Evolutionary conservation across 2,113 vertebrate genomes (phyloP), one percentile per base, ranked within the genome.

Genomic region (Aptenodytes forsteri): DNA sequence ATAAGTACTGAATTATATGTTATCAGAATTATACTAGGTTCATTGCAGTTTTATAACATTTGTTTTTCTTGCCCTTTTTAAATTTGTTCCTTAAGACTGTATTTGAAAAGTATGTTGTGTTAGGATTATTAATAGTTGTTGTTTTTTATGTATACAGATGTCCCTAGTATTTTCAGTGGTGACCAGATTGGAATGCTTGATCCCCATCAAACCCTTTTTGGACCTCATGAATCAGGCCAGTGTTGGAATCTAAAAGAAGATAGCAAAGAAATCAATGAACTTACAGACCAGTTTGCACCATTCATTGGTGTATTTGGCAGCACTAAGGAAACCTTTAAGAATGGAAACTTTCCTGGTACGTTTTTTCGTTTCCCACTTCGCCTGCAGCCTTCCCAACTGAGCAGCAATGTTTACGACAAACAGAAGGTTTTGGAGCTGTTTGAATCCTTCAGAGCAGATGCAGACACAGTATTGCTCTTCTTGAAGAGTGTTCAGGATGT

Each of bases 111-210:
- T 32, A 5, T 20, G 16, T n/a, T 67, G 27, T 7, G 96, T 94
- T 76, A 90, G 40, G 20, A 22, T 89, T 91, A 55, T 56, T 96
- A 67, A 65, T 77, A 67, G 46, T 29, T 96, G 7, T 66, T 93
- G 12, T 2, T 20, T 97, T 95, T 97, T 47, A 50, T 78, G 87
- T 69, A 94, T 98, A 52, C 96, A 99, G 99, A 99, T 98, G 99
- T 99, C 84, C 99, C 99, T 83, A 99, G 99, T 97, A 99, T 99
- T 97, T 99, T 99, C 93, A 99, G 99, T 89, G 99, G 99, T 95
- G 99, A 99, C 94, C 99, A 99, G 98, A 99, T 99, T 97, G 99
- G 99, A 83, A 99, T 99, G 98, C 97, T 99, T 97, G 99, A 99
- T 97, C 99, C 99, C 76, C 99, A 99, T 97, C 99, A 99, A 94